Percentiles rank a stretch among this genome's conserved stretches.
These are phyloP conservation scores for Hoplostethus mediterraneus DNA, from an alignment of 2,797 vertebrate genomes.

Conservation along the genomic window DNA sequence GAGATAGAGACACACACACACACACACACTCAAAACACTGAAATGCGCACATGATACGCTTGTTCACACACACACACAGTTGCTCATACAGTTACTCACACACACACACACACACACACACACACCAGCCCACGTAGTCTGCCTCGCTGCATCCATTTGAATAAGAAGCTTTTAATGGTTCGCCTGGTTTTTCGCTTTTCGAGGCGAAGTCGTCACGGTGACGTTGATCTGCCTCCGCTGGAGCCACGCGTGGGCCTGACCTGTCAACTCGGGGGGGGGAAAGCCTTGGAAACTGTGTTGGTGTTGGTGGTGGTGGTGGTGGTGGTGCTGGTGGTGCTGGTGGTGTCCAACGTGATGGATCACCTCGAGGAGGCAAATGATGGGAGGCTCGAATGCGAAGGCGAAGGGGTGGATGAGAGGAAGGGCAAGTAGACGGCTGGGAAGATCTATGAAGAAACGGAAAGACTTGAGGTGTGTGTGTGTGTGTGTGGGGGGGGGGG, in stretches of 20 bases:
- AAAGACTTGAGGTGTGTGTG: constrained; percentile 15
- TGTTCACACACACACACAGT: background rate
- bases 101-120: constrained; percentile 17
- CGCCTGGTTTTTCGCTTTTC: constrained; percentile 55
- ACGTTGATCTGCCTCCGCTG: constrained; percentile 40
- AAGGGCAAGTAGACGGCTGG: background rate
- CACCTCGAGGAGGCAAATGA: constrained; percentile 11
- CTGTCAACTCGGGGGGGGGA: constrained; percentile 47
- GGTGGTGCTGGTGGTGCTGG: constrained; percentile 42
- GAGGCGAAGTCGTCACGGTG: constrained; percentile 49
- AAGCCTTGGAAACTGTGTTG: constrained; percentile 24
- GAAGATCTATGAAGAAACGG: background rate
- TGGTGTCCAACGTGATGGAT: constrained; percentile 35
- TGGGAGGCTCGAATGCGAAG: constrained; percentile 25
- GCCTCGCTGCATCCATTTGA: constrained; percentile 64
- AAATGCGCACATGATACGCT: background rate
- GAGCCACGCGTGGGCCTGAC: constrained; percentile 44
- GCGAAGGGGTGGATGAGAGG: background rate
- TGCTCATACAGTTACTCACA: constrained; percentile 30
- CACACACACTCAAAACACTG: background rate
- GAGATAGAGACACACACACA: background rate
- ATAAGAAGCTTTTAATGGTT: constrained; percentile 70
- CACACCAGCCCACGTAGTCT: constrained; percentile 11
- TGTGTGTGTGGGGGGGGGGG: background rate
- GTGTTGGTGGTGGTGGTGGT: constrained; percentile 36